These are phyloP conservation scores for Pyrgus malvae DNA, from an alignment of 2,888 invertebrate species.

Conservation along the genomic window DNA sequence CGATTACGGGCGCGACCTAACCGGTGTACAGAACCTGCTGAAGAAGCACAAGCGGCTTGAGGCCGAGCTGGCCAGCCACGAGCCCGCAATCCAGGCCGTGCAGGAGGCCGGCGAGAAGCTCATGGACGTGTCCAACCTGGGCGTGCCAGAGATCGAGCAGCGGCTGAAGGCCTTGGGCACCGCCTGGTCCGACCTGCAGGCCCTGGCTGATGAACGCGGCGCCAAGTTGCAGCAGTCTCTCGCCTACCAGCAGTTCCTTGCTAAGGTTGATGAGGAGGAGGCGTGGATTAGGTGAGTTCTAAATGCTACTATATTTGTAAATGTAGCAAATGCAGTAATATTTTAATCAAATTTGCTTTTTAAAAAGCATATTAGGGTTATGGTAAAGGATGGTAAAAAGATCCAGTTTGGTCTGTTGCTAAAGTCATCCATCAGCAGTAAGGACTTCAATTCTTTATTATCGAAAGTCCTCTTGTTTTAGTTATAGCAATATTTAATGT, in stretches of 20 bases:
- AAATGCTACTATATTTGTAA: too few species aligned
- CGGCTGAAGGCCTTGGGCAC: constrained; percentile 88
- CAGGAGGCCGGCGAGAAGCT: constrained; percentile 92
- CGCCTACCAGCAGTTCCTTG: constrained; percentile 98
- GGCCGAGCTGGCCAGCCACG: constrained; percentile 97
- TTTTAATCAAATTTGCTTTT: too few species aligned
- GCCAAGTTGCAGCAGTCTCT: constrained; percentile 98
- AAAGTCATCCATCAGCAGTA: too few species aligned
- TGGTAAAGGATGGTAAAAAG: too few species aligned
- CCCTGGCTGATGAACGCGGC: constrained; percentile 92
- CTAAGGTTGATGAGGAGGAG: constrained; percentile 99
- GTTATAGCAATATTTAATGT: too few species aligned
- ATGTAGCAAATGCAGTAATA: too few species aligned
- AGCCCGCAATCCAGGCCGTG: constrained; percentile 94
- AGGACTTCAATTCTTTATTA: too few species aligned
- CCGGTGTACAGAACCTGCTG: constrained; percentile 98
- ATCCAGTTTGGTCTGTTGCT: too few species aligned
- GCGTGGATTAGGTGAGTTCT: constrained; percentile 92
- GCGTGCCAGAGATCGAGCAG: constrained; percentile 95
- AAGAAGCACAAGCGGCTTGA: constrained; percentile 99
- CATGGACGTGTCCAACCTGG: constrained; percentile 96
- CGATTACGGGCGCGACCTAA: constrained; percentile 98
- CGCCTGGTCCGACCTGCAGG: constrained; percentile 97
- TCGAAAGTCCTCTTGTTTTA: too few species aligned
- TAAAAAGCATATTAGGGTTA: too few species aligned